Base-by-base conservation (phyloP, 64 coral and sea anemone genomes). In the Dendrophyllia cribrosa region DNA sequence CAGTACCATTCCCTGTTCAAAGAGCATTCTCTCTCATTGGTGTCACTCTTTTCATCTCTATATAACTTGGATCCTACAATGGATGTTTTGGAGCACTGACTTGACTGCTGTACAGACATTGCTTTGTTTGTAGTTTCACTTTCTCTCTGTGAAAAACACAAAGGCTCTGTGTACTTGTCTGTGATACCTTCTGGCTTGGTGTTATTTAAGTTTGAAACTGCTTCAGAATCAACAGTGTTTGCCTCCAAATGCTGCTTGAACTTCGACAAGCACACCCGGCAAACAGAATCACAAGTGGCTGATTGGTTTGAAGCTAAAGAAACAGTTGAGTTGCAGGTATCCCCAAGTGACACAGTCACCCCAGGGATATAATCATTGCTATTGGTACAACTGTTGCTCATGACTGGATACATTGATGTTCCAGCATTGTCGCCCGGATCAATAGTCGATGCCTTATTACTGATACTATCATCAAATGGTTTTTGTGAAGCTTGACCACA, bases 1-100 rank as follows among this genome's bases (percentile, higher is more conserved):
- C 76, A 66, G 51, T 82, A 43, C 97, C 97, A 99, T n/a, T 99
- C 78, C 11, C 7, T 17, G 13, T 66, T 4, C 14, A 59, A 9
- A 63, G 9, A 11, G 8, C 9, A 34, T 15, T 23, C 1, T 64
- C 44, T 58, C 59, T 26, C 55, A 4, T 55, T 9, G 21, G 3
- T 83, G 14, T 75, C 56, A 22, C 46, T 50, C 5, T 56, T 22
- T 6, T 86, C 12, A 0, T 11, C 55, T 58, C 25, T 6, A 3
- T 59, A 9, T 51, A 34, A n/a, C 9, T 52, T 58, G 15, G 13
- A 34, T n/a, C 86, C 24, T 11, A 51, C 2, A 6, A 66, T 52
- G 12, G 21, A 86, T 49, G 45, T n/a, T 17, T 20, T 14, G 46
- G 45, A 75, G 44, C 46, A n/a, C 4, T 75, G 72, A 49, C 5